These are phyloP conservation scores for Sinodicranocentrus sp. DNA, from an alignment of 2,888 invertebrate genomes.

Conservation along the genomic window DNA sequence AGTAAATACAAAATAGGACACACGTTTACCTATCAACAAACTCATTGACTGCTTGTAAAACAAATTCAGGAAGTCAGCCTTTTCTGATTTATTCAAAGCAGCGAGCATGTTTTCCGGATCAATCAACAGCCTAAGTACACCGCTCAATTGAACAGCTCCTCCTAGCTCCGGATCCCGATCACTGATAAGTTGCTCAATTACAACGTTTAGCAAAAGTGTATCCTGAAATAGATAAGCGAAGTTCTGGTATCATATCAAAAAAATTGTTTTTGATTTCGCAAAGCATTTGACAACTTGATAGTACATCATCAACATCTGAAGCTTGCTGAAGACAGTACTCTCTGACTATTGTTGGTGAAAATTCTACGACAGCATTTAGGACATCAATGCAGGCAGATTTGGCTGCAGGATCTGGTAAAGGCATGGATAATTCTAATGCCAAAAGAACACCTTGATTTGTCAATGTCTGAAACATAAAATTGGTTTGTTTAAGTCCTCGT, in stretches of 20 bases:
- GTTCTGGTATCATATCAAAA: too few species aligned
- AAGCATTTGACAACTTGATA: too few species aligned
- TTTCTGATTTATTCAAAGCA: slow-evolving; percentile 95
- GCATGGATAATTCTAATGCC: slow-evolving; percentile 93
- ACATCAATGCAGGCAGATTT: slow-evolving; percentile 99
- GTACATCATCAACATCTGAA: slow-evolving; percentile 91
- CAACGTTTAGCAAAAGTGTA: slow-evolving; percentile 90
- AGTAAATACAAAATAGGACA: too few species aligned
- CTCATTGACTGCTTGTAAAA: slow-evolving; percentile 99
- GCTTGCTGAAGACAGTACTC: slow-evolving; percentile 98
- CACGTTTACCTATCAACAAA: slow-evolving; percentile 94
- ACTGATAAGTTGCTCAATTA: slow-evolving; percentile 98
- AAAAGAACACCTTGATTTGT: slow-evolving; percentile 92
- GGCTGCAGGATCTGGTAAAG: slow-evolving; percentile 94
- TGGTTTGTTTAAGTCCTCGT: neutral
- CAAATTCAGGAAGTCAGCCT: slow-evolving; percentile 98
- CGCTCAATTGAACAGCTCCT: slow-evolving; percentile 97
- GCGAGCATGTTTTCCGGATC: slow-evolving; percentile 99
- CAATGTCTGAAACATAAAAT: slow-evolving; percentile 82
- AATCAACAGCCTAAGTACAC: slow-evolving; percentile 92
- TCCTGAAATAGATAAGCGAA: too few species aligned
- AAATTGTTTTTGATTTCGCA: too few species aligned
- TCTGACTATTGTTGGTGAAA: slow-evolving; percentile 97
- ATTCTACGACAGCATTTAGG: slow-evolving; percentile 98
- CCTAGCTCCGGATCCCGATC: slow-evolving; percentile 98